Conservation (phyloP, 2,797 vertebrate species). For the Lepus townsendii region DNA sequence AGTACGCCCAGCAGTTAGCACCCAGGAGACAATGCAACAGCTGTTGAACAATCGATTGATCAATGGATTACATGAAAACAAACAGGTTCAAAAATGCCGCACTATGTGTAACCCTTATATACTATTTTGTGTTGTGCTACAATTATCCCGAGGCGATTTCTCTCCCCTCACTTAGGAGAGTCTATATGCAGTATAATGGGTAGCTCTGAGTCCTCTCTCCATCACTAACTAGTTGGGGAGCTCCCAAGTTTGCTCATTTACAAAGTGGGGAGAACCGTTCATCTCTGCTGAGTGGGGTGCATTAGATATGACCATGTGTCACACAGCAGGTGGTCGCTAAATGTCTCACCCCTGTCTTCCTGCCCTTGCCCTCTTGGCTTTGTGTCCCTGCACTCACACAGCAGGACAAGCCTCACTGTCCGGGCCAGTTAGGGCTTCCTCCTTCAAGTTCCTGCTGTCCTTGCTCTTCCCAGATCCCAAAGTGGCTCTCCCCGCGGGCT, state of each 20-base stretch:
- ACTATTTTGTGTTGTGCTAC: neutral
- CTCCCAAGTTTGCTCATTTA: slow-evolving; percentile 20
- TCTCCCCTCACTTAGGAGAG: neutral
- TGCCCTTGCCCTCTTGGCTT: neutral
- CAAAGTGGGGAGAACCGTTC: slow-evolving; percentile 8
- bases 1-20: neutral
- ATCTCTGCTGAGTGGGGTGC: neutral
- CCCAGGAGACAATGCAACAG: neutral
- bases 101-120: neutral
- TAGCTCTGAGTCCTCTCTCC: neutral
- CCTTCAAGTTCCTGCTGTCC: neutral
- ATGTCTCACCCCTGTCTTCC: neutral
- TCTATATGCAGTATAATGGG: neutral
- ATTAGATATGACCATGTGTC: neutral
- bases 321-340: neutral
- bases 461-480: slow-evolving; percentile 7
- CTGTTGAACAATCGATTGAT: neutral
- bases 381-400: neutral
- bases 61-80: neutral
- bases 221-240: neutral
- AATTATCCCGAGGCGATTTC: neutral
- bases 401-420: neutral
- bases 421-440: neutral
- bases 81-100: neutral
- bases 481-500: neutral